These are phyloP conservation scores for Amblyornis subalaris DNA, from an alignment of 2,113 vertebrate species.

Conservation along the genomic window DNA sequence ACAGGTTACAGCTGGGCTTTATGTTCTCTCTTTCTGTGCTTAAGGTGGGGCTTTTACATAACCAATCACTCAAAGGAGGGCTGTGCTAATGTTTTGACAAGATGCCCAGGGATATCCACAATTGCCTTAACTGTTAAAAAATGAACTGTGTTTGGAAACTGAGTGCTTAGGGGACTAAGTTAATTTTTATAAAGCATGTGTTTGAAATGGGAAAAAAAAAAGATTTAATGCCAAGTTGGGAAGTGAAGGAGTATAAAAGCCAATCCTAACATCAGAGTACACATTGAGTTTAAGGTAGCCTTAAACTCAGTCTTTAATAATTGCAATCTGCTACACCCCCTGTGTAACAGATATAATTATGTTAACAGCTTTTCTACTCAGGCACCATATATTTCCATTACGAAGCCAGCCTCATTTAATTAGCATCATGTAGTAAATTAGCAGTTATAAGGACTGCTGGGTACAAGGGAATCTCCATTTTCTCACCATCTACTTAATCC, in stretches of 20 bases:
- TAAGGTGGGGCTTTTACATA: constrained; percentile 7
- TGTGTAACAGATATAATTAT: constrained; percentile 72
- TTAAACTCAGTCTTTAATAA: constrained; percentile 66
- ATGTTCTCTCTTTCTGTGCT: background rate
- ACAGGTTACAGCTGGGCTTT: background rate
- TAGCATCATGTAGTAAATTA: constrained; percentile 77
- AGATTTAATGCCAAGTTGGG: background rate
- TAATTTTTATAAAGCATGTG: constrained; percentile 7
- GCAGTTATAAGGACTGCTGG: constrained; percentile 66
- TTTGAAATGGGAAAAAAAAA: background rate
- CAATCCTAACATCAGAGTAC: constrained; percentile 18
- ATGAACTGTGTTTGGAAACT: constrained; percentile 20
- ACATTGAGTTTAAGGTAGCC: background rate
- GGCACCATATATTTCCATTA: constrained; percentile 72
- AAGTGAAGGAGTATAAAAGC: constrained; percentile 48
- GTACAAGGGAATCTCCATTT: constrained; percentile 67
- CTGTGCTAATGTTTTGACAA: constrained; percentile 36
- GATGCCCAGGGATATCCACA: background rate
- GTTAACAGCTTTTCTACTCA: constrained; percentile 70
- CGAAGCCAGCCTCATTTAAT: constrained; percentile 72
- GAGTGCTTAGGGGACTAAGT: background rate
- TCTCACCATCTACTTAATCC: constrained; percentile 74
- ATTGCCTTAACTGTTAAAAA: background rate
- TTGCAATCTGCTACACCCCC: constrained; percentile 62
- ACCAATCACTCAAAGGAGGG: background rate